phyloP scores from a whole-genome alignment of 1,140 invertebrate species.

The Macrocentrus cingulum region DNA sequence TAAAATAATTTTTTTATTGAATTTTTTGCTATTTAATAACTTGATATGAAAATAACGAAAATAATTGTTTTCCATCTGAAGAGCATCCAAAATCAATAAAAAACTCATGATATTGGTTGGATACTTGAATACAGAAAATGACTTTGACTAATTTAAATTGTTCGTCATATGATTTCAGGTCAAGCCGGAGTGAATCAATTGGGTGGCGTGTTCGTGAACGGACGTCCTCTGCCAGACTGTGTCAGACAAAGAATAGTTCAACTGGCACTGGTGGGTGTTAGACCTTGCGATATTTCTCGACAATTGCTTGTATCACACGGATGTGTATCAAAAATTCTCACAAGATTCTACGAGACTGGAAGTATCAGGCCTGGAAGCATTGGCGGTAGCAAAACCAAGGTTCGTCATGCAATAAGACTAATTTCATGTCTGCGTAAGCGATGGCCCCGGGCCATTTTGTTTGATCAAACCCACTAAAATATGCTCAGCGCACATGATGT shows the following conservation, averaged over 20 bases:
- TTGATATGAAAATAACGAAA: too few relatives aligned
- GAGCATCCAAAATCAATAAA: too few relatives aligned
- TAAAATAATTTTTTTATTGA: too few relatives aligned
- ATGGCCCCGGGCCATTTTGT: neutral
- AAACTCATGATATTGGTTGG: too few relatives aligned
- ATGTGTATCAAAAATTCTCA: slow-evolving; percentile 96
- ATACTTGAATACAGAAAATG: too few relatives aligned
- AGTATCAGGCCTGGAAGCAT: slow-evolving; percentile 90
- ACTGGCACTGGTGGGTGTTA: slow-evolving; percentile 84
- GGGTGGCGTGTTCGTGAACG: too few relatives aligned
- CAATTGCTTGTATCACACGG: slow-evolving; percentile 95
- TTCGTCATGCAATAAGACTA: too few relatives aligned
- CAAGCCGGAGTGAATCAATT: slow-evolving; percentile 95
- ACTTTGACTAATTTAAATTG: too few relatives aligned
- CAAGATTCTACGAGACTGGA: slow-evolving; percentile 93
- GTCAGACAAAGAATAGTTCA: slow-evolving; percentile 93
- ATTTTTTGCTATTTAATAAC: too few relatives aligned
- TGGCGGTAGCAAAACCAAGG: slow-evolving; percentile 89
- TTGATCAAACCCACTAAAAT: neutral
- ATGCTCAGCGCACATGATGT: slow-evolving; percentile 39
- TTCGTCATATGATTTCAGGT: slow-evolving; percentile 61
- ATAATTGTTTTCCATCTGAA: too few relatives aligned
- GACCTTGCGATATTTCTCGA: slow-evolving; percentile 94
- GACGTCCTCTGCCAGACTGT: slow-evolving; percentile 88
- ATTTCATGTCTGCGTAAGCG: too few relatives aligned